phyloP scores from a whole-genome alignment of 1,140 invertebrate species.

The Palaemon carinicauda region DNA sequence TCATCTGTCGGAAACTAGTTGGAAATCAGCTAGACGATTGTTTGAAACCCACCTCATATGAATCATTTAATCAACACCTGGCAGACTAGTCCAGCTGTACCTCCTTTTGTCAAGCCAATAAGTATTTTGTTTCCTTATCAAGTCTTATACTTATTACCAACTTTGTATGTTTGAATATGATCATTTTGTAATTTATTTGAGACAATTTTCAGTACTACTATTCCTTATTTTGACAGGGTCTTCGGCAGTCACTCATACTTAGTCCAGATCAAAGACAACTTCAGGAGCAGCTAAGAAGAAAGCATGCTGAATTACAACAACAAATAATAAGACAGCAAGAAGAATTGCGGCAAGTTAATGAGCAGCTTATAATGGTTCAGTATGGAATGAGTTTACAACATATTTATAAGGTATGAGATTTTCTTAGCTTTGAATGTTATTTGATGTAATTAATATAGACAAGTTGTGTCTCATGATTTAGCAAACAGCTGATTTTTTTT shows the following conservation, averaged over 20 bases:
- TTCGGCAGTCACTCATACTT: conserved; percentile 67
- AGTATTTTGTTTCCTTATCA: too few species aligned
- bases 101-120: too few species aligned
- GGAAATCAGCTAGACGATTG: too few species aligned
- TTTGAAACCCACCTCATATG: too few species aligned
- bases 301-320: conserved; percentile 84
- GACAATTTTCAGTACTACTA: not conserved
- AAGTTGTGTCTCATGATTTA: not conserved
- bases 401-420: conserved; percentile 40
- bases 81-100: too few species aligned
- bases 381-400: conserved; percentile 69
- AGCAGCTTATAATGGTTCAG: conserved; percentile 83
- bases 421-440: not conserved
- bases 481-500: not conserved
- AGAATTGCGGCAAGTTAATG: conserved; percentile 81
- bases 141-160: too few species aligned
- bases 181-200: too few species aligned
- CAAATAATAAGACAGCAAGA: conserved; percentile 86
- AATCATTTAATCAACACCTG: too few species aligned
- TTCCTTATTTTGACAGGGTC: conserved; percentile 24
- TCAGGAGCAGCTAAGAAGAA: conserved; percentile 80
- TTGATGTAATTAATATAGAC: not conserved
- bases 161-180: too few species aligned
- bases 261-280: conserved; percentile 72
- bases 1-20: too few species aligned